phyloP scores from a whole-genome alignment of 2,113 vertebrate genomes.

The Charadrius vociferus region DNA sequence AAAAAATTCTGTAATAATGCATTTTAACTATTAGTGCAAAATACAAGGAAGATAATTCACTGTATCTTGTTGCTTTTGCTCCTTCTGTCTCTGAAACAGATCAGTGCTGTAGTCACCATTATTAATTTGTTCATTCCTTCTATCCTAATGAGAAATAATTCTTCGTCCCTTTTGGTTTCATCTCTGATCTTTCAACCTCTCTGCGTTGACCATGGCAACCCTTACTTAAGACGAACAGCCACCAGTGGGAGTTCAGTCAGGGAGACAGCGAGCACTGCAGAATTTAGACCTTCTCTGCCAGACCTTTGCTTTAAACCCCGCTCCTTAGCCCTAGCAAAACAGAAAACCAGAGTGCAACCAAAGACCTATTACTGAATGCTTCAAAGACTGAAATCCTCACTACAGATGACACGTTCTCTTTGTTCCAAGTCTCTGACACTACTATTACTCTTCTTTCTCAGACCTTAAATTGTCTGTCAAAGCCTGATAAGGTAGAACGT shows the following conservation, averaged over 20 bases:
- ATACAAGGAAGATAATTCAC: not conserved
- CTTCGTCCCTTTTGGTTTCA: not conserved
- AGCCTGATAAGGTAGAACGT: not conserved
- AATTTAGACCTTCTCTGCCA: not conserved
- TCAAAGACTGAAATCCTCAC: not conserved
- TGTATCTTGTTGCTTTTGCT: not conserved
- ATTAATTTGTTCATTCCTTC: not conserved
- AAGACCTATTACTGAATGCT: not conserved
- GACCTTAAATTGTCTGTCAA: constrained; percentile 54
- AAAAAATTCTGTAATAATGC: not conserved
- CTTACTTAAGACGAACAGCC: not conserved
- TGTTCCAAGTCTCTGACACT: constrained; percentile 15
- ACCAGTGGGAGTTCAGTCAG: not conserved
- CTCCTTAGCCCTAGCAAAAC: not conserved
- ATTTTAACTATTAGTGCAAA: not conserved
- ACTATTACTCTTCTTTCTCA: constrained; percentile 7
- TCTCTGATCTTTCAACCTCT: not conserved
- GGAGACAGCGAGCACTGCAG: not conserved
- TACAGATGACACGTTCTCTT: constrained; percentile 18
- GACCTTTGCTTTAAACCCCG: not conserved
- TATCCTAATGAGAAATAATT: not conserved
- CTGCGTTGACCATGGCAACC: not conserved
- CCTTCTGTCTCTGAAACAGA: not conserved
- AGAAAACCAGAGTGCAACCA: not conserved
- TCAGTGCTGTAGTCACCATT: not conserved